Percentiles rank a stretch among this genome's conserved stretches.
Conservation (phyloP, 2,888 invertebrate genomes). For the Chydorus sphaericus region DNA sequence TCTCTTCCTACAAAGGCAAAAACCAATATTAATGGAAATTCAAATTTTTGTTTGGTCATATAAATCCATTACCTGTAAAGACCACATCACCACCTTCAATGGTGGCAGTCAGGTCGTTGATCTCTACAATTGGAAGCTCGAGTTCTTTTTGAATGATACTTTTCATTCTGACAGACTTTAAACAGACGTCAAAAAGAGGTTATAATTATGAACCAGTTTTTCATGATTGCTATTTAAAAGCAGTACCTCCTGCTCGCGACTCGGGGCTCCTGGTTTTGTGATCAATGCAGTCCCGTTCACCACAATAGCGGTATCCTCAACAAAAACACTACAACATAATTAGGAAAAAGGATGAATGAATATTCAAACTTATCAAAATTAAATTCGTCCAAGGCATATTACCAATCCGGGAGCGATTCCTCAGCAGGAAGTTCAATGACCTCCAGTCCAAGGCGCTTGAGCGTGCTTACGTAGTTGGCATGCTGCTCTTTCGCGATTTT, state of each 20-base stretch:
- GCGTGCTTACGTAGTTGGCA: slow-evolving; percentile 60
- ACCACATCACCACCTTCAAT: slow-evolving; percentile 89
- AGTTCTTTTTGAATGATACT: slow-evolving; percentile 72
- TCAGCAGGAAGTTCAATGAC: slow-evolving; percentile 82
- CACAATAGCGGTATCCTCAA: slow-evolving; percentile 80
- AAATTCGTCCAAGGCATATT: too few relatives aligned
- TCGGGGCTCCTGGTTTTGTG: slow-evolving; percentile 53
- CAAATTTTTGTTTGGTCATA: background rate
- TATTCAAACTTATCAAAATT: too few relatives aligned
- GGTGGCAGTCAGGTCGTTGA: slow-evolving; percentile 65
- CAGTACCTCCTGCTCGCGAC: slow-evolving; percentile 58
- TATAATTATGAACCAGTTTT: background rate
- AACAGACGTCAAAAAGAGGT: slow-evolving; percentile 17
- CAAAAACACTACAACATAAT: too few relatives aligned
- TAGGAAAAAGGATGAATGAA: too few relatives aligned
- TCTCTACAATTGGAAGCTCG: slow-evolving; percentile 72
- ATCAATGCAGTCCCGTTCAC: slow-evolving; percentile 87
- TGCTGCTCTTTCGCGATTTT: slow-evolving; percentile 76
- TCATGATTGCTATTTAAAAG: too few relatives aligned
- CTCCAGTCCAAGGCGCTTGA: slow-evolving; percentile 71
- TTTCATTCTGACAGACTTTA: slow-evolving; percentile 51
- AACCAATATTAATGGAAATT: slow-evolving; percentile 13
- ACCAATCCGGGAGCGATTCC: slow-evolving; percentile 61
- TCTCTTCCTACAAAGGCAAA: slow-evolving; percentile 66
- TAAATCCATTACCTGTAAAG: slow-evolving; percentile 62